Evolutionary conservation across 1,140 invertebrate genomes (phyloP).

Genomic region (Latrodectus geometricus): DNA sequence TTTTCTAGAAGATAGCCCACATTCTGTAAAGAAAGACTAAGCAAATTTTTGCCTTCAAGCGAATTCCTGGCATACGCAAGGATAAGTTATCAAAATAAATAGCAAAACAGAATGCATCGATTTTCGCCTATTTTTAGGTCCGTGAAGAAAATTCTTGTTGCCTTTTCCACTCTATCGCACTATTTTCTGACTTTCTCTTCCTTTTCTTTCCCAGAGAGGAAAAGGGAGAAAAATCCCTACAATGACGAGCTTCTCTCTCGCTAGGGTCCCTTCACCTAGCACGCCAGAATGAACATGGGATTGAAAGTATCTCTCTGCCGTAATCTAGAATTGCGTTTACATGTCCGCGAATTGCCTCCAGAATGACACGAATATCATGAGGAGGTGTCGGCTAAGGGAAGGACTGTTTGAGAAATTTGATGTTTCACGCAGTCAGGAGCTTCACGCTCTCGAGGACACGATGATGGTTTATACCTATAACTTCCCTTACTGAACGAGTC

Average conservation of each 20-base stretch:
- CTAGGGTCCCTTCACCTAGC: not conserved
- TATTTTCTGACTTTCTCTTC: constrained; percentile 17
- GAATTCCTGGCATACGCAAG: not conserved
- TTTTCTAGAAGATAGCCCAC: no score
- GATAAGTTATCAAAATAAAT: constrained; percentile 6
- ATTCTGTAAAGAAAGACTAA: no score
- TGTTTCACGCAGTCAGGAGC: not conserved
- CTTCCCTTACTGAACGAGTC: not conserved
- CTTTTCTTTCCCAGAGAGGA: not conserved
- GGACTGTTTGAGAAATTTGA: not conserved
- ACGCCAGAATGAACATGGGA: constrained; percentile 28
- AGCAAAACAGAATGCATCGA: constrained; percentile 9
- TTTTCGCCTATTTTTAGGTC: constrained; percentile 52
- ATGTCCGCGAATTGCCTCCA: not conserved
- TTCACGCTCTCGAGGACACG: not conserved
- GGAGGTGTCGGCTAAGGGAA: not conserved
- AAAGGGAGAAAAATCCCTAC: constrained; percentile 18
- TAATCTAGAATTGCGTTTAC: constrained; percentile 8
- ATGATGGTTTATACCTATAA: not conserved
- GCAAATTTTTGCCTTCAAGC: not conserved
- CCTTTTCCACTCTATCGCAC: constrained; percentile 21
- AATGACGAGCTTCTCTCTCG: not conserved
- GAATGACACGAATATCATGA: constrained; percentile 12
- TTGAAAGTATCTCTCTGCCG: not conserved
- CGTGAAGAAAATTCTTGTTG: constrained; percentile 28